These are phyloP conservation scores for Drymonia ruficornis DNA, from an alignment of 2,888 invertebrate species.

Conservation along the genomic window DNA sequence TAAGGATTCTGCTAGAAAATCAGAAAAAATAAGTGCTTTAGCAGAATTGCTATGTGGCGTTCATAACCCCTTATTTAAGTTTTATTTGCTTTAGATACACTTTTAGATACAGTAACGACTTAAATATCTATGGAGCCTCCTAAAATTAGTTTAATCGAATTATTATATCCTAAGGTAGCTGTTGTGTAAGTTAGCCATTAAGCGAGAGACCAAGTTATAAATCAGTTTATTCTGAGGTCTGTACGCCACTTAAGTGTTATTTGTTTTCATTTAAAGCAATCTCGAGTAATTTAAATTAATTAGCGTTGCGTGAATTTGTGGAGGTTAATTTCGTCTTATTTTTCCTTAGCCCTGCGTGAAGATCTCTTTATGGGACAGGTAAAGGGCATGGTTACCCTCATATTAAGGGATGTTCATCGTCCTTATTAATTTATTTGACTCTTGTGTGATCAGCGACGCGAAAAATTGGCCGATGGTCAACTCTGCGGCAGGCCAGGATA, in stretches of 20 bases:
- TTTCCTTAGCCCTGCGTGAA: neutral
- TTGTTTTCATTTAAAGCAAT: constrained; percentile 10
- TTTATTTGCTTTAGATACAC: too few species aligned
- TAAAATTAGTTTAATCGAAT: neutral
- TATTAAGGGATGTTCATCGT: constrained; percentile 10
- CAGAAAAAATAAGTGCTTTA: too few species aligned
- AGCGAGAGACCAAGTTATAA: neutral
- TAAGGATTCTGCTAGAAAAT: too few species aligned
- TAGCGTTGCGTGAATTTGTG: constrained; percentile 7
- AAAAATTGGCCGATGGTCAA: constrained; percentile 23
- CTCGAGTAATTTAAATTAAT: constrained; percentile 22
- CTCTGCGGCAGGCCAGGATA: too few species aligned
- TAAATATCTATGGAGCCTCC: neutral
- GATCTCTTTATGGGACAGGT: neutral
- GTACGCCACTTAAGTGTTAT: constrained; percentile 8
- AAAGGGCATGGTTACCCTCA: constrained; percentile 2
- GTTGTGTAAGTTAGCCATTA: constrained; percentile 2
- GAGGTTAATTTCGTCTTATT: neutral
- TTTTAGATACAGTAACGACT: neutral
- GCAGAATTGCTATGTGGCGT: too few species aligned
- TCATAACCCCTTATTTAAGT: too few species aligned
- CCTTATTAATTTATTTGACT: constrained; percentile 29
- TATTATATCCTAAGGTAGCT: neutral
- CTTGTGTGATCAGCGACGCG: constrained; percentile 32
- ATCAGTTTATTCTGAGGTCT: constrained; percentile 3